phyloP scores from a whole-genome alignment of 1,140 invertebrate genomes.

The Eumaeus atala region DNA sequence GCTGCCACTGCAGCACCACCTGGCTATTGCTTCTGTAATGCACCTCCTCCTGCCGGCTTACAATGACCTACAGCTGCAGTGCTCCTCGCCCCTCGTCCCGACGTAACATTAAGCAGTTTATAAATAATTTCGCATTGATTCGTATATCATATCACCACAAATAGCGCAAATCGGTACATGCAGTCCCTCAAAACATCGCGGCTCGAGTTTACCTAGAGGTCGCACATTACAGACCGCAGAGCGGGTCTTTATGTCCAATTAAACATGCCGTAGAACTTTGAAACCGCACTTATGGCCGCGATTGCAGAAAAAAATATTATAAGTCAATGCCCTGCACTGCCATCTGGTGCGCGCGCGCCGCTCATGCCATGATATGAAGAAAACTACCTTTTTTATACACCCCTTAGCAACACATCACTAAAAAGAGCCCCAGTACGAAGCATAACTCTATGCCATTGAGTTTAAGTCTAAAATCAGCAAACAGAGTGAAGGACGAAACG shows the following conservation, averaged over 20 bases:
- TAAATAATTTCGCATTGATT: too few relatives aligned
- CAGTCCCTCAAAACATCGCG: too few relatives aligned
- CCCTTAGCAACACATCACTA: conserved; percentile 35
- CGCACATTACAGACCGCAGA: conserved; percentile 8
- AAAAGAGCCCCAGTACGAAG: background rate
- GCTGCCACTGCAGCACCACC: too few relatives aligned
- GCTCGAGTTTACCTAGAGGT: too few relatives aligned
- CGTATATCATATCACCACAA: too few relatives aligned
- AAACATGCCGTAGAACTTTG: conserved; percentile 42
- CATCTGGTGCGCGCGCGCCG: conserved; percentile 55
- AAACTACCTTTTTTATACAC: conserved; percentile 42
- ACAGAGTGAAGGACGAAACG: background rate
- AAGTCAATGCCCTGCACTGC: conserved; percentile 54
- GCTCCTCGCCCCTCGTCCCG: too few relatives aligned
- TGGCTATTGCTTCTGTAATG: too few relatives aligned
- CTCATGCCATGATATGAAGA: conserved; percentile 23
- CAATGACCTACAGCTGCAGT: too few relatives aligned
- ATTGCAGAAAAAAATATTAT: conserved; percentile 51
- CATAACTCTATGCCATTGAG: background rate
- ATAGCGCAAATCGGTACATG: too few relatives aligned
- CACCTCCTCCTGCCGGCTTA: too few relatives aligned
- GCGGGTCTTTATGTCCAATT: conserved; percentile 36
- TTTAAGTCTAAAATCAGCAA: background rate
- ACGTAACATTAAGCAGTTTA: too few relatives aligned
- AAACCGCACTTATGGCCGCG: conserved; percentile 57